A percentile compares a stretch with the other conserved stretches of the same genome.
These are phyloP conservation scores for Cryptoprocta ferox DNA, from an alignment of 2,797 vertebrate species.

Conservation along the genomic window DNA sequence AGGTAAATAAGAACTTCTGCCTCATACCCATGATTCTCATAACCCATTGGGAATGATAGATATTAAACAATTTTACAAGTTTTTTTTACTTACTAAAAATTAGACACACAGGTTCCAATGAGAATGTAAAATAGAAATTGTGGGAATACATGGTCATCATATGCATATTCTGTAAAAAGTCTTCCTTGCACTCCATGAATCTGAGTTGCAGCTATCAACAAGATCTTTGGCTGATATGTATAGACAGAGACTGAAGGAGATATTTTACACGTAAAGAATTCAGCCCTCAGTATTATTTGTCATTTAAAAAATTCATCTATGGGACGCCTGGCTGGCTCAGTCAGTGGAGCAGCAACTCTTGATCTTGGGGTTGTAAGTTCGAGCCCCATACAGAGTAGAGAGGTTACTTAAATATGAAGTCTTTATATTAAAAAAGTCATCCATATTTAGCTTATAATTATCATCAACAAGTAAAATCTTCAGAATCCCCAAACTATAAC, in stretches of 20 bases:
- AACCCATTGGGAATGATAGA: background rate
- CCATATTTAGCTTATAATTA: conserved; percentile 47
- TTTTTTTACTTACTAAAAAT: background rate
- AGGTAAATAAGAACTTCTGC: conserved; percentile 4
- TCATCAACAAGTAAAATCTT: conserved; percentile 61
- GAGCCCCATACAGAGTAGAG: too few species aligned
- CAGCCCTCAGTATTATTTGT: conserved; percentile 17
- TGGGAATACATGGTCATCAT: background rate
- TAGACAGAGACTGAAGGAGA: background rate
- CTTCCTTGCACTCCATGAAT: background rate
- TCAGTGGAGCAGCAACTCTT: too few species aligned
- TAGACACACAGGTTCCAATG: background rate
- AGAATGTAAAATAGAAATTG: background rate
- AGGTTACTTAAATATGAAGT: too few species aligned
- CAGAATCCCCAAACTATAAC: conserved; percentile 27
- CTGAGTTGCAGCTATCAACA: background rate
- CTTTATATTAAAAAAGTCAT: background rate
- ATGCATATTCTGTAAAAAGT: background rate
- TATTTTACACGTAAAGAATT: background rate
- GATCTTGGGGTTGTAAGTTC: too few species aligned
- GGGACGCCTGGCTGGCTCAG: too few species aligned
- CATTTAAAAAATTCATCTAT: background rate
- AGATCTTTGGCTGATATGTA: background rate
- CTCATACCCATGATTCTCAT: background rate
- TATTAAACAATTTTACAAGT: conserved; percentile 36